These are phyloP conservation scores for Catostylus mosaicus DNA, from an alignment of 30 jellyfish, hydroid and myxozoan genomes.

Conservation along the genomic window DNA sequence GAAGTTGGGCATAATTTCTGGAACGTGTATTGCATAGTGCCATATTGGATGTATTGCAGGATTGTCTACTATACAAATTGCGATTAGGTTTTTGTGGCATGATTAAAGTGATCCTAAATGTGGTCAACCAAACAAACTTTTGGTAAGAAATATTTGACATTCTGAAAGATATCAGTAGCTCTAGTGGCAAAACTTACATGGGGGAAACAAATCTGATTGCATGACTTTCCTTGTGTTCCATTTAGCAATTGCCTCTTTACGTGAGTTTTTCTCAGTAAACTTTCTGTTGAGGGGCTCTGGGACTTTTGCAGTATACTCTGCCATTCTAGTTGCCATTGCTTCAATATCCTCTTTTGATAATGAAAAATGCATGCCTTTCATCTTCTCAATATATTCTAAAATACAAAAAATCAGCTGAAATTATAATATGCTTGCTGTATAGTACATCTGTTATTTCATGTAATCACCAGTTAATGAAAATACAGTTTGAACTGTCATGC, in stretches of 20 bases:
- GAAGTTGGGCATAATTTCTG: no score
- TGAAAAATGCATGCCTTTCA: constrained; percentile 11
- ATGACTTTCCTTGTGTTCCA: constrained; percentile 21
- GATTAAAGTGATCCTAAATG: no score
- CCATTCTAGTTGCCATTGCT: constrained; percentile 22
- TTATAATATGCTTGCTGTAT: constrained; percentile 29
- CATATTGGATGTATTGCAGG: no score
- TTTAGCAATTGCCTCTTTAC: constrained; percentile 15
- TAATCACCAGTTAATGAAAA: constrained; percentile 20
- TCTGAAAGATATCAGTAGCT: no score
- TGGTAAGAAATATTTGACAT: no score
- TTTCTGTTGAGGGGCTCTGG: constrained; percentile 21
- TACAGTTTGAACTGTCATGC: constrained; percentile 20
- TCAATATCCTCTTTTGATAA: constrained; percentile 18
- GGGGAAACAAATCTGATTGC: constrained; percentile 22
- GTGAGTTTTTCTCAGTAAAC: constrained; percentile 21
- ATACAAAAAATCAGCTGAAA: constrained; percentile 25
- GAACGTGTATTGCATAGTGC: no score
- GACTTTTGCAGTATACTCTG: constrained; percentile 19
- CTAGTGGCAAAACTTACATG: no score
- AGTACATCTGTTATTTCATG: constrained; percentile 33
- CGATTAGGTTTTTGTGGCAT: no score
- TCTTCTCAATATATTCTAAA: constrained; percentile 14
- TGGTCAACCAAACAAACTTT: no score
- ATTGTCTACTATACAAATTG: no score